These are phyloP conservation scores for Uropsilus gracilis DNA, from an alignment of 2,113 vertebrate species.

Conservation along the genomic window DNA sequence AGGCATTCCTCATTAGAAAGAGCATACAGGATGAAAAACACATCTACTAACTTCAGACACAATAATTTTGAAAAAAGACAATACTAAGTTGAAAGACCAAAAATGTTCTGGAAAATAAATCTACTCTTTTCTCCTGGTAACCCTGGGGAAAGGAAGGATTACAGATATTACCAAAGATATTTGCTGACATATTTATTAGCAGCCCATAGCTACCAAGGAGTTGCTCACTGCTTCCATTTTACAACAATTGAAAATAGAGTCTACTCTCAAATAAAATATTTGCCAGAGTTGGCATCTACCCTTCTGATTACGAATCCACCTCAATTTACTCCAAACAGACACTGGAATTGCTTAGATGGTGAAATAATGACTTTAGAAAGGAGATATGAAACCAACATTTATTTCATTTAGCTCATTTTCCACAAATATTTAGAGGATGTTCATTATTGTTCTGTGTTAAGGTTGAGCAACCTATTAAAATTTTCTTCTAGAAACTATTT, in stretches of 20 bases:
- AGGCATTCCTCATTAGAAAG: not conserved
- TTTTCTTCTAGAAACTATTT: not conserved
- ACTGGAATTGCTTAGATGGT: not conserved
- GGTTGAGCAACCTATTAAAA: constrained; percentile 28
- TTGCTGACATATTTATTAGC: not conserved
- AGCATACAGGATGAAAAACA: not conserved
- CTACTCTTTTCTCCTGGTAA: not conserved
- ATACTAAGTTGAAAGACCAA: not conserved
- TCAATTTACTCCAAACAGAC: not conserved
- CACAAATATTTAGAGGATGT: not conserved
- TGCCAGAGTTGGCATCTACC: not conserved
- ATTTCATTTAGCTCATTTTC: not conserved
- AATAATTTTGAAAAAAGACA: not conserved
- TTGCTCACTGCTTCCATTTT: not conserved
- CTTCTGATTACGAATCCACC: not conserved
- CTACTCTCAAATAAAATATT: not conserved
- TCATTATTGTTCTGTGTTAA: not conserved
- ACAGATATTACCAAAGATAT: not conserved
- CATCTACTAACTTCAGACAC: not conserved
- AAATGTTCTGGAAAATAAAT: not conserved
- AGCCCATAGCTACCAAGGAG: not conserved
- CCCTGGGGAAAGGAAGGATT: not conserved
- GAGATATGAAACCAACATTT: not conserved
- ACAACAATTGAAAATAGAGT: not conserved
- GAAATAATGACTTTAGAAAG: not conserved